phyloP scores from a whole-genome alignment of 1,140 invertebrate species.

The Magallana gigas region DNA sequence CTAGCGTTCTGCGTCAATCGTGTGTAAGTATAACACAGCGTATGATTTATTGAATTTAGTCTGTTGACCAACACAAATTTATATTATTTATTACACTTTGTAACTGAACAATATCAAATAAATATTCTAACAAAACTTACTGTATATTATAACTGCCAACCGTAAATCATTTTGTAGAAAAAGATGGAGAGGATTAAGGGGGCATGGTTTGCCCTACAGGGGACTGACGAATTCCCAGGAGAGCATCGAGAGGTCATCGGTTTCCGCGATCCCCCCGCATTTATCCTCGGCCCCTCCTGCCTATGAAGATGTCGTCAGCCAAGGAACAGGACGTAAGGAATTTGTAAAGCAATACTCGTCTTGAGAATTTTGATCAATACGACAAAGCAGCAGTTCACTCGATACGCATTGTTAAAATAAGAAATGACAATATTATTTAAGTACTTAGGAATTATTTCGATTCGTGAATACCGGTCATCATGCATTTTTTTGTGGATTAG shows the following conservation, averaged over 20 bases:
- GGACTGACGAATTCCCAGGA: constrained; percentile 17
- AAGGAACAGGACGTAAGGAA: not conserved
- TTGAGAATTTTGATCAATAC: not conserved
- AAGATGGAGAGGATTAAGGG: not conserved
- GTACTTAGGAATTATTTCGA: too few species aligned
- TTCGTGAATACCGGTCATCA: too few species aligned
- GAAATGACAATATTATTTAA: too few species aligned
- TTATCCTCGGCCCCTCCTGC: not conserved
- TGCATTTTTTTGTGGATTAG: not conserved
- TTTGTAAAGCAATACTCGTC: not conserved
- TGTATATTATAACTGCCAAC: too few species aligned
- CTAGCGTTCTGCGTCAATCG: too few species aligned
- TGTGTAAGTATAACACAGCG: too few species aligned
- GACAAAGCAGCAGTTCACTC: not conserved
- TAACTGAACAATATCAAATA: too few species aligned
- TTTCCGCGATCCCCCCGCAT: not conserved
- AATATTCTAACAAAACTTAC: too few species aligned
- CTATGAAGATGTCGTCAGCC: not conserved
- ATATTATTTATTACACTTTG: too few species aligned
- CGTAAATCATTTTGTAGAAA: not conserved
- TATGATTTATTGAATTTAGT: too few species aligned
- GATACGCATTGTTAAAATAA: too few species aligned
- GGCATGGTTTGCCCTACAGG: not conserved
- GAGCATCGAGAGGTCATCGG: not conserved
- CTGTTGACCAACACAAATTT: too few species aligned